Percentiles rank a stretch among this genome's conserved stretches.
phyloP scores from a whole-genome alignment of 2,797 vertebrate species.

The Steatocranus sp. region DNA sequence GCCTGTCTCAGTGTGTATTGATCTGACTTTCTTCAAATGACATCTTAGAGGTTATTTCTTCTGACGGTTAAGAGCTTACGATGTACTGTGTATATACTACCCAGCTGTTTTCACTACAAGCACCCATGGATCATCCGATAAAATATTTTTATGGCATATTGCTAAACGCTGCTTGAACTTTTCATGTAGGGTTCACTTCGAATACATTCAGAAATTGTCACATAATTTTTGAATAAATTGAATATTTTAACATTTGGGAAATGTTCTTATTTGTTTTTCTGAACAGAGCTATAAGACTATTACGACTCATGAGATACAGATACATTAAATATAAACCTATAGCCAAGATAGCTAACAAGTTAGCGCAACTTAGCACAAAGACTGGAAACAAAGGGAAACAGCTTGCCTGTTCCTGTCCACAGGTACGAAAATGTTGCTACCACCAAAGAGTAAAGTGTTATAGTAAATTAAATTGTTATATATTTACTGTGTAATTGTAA shows the following conservation, averaged over 20 bases:
- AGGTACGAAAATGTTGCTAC: not conserved
- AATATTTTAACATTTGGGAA: conserved; percentile 22
- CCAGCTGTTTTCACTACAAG: not conserved
- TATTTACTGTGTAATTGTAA: not conserved
- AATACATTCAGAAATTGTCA: not conserved
- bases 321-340: not conserved
- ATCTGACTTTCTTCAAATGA: not conserved
- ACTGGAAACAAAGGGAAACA: not conserved
- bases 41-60: not conserved
- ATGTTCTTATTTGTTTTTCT: not conserved
- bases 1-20: not conserved
- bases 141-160: conserved; percentile 11
- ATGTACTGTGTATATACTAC: not conserved
- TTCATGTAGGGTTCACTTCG: not conserved
- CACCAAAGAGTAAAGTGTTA: not conserved
- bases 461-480: not conserved
- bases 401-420: not conserved
- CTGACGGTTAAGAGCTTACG: not conserved
- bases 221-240: not conserved
- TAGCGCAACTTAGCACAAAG: not conserved
- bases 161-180: conserved; percentile 16
- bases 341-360: not conserved
- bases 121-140: conserved; percentile 59
- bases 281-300: not conserved
- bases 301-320: not conserved